Evolutionary conservation across 2,113 vertebrate genomes (phyloP).

Genomic region (Phaethornis superciliosus): DNA sequence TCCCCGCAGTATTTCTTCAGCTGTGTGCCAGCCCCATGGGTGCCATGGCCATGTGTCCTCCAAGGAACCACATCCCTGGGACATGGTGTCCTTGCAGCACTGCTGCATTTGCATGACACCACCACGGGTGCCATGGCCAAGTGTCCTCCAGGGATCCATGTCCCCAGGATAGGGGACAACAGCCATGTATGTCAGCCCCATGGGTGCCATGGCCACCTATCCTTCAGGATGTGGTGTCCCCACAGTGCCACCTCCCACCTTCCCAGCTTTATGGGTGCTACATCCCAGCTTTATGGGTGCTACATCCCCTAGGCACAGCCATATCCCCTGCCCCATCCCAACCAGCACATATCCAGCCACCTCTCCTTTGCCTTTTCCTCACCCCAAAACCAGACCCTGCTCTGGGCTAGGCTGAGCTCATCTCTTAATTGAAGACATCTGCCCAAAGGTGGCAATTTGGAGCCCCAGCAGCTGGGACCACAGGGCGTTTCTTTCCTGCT

Average conservation of each 20-base stretch:
- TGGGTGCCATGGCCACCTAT: not conserved
- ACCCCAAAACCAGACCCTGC: not conserved
- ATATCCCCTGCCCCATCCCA: not conserved
- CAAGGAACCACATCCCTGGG: accelerated
- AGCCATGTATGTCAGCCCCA: no score
- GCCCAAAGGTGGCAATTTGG: constrained; percentile 34
- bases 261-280: not conserved
- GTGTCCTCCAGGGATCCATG: not conserved
- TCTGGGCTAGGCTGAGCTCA: not conserved
- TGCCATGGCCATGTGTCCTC: not conserved
- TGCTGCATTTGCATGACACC: not conserved
- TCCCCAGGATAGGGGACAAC: no score
- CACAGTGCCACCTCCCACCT: accelerated
- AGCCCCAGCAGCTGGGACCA: not conserved
- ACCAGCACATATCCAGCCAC: not conserved
- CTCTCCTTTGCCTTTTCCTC: not conserved
- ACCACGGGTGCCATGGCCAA: not conserved
- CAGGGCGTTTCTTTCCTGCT: constrained; percentile 60
- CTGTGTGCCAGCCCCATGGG: not conserved
- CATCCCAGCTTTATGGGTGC: not conserved
- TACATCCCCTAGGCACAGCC: not conserved
- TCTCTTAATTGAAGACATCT: constrained; percentile 15
- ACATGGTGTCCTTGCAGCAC: no score
- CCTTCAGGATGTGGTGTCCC: not conserved
- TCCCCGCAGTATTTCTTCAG: not conserved